Conservation (phyloP, 2,113 vertebrate species). For the Mesocricetus auratus region DNA sequence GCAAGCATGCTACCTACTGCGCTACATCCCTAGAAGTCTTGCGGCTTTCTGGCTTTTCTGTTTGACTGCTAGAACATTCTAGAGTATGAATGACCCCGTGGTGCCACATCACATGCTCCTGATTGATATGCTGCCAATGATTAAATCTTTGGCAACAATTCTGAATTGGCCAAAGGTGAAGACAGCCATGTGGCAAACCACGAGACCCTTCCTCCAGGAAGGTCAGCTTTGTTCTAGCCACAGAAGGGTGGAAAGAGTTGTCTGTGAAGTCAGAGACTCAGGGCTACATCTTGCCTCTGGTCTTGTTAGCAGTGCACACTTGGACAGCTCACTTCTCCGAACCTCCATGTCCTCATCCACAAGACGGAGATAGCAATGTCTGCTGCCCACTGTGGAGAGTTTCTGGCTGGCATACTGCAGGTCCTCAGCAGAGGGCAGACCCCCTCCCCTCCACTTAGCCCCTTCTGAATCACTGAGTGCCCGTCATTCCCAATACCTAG, state of each 20-base stretch:
- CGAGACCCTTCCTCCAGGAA: not conserved
- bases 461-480: not conserved
- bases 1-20: not conserved
- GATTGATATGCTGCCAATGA: not conserved
- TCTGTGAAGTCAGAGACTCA: not conserved
- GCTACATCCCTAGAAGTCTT: too few species aligned
- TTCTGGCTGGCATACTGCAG: not conserved
- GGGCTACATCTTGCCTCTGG: not conserved
- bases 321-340: not conserved
- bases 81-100: not conserved
- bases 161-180: not conserved
- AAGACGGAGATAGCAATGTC: too few species aligned
- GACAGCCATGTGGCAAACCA: not conserved
- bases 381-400: not conserved
- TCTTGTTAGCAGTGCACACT: not conserved
- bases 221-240: not conserved
- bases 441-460: too few species aligned
- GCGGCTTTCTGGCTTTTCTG: not conserved
- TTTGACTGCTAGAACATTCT: not conserved
- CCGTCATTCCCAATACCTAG: not conserved
- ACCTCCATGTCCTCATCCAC: not conserved
- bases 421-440: not conserved
- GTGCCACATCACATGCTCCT: rapidly evolving
- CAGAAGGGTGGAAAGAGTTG: not conserved
- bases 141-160: not conserved